These are phyloP conservation scores for Ochropleura plecta DNA, from an alignment of 2,888 invertebrate species.

Conservation along the genomic window DNA sequence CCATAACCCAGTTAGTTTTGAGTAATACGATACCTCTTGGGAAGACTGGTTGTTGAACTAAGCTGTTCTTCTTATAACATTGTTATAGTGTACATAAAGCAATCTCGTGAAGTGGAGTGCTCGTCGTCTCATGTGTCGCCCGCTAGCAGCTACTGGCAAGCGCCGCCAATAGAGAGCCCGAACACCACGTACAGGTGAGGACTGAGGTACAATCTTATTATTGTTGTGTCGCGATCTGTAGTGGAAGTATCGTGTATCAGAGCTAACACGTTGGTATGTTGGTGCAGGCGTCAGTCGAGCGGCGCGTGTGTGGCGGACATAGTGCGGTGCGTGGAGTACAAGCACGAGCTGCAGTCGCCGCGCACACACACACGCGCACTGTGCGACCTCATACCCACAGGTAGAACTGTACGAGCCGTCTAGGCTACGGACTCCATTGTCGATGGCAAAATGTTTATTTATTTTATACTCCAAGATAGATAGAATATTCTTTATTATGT, in stretches of 20 bases:
- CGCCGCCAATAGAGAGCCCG: slow-evolving; percentile 80
- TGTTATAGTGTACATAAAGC: slow-evolving; percentile 89
- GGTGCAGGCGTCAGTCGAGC: slow-evolving; percentile 35
- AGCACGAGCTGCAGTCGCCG: slow-evolving; percentile 76
- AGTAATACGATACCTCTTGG: too few relatives aligned
- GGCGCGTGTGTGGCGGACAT: slow-evolving; percentile 75
- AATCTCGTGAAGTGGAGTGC: slow-evolving; percentile 91
- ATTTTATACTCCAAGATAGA: too few relatives aligned
- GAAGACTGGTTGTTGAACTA: too few relatives aligned
- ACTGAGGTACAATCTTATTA: slow-evolving; percentile 11
- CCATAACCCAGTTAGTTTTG: too few relatives aligned
- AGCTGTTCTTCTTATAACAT: not conserved
- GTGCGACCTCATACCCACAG: slow-evolving; percentile 85
- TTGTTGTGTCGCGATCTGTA: not conserved
- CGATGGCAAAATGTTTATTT: not conserved
- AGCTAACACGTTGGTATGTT: slow-evolving; percentile 2
- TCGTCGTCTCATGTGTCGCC: slow-evolving; percentile 83
- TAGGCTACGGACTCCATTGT: not conserved
- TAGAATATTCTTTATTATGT: too few relatives aligned
- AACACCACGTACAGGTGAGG: slow-evolving; percentile 80
- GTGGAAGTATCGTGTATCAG: not conserved
- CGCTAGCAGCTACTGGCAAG: slow-evolving; percentile 83
- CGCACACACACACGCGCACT: slow-evolving; percentile 77
- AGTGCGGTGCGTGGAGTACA: slow-evolving; percentile 87
- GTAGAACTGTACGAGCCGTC: slow-evolving; percentile 6